Base-by-base conservation (phyloP, 2,797 vertebrate species). In the Channallabes apus region DNA sequence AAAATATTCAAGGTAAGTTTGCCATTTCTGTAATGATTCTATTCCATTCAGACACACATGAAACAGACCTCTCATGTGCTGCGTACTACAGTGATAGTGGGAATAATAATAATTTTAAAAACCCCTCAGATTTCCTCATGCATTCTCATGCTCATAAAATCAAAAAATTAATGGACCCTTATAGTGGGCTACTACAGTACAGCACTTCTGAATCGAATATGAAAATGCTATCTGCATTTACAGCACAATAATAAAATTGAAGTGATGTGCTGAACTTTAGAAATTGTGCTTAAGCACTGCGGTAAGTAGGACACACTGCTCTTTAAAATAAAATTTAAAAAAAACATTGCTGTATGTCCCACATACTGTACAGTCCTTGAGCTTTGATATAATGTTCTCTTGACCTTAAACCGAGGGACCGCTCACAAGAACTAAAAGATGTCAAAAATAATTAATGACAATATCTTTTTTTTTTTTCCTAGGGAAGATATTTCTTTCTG, bases 401-500 rank as follows among this genome's bases (percentile, higher is more conserved):
- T 87, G 82, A 61, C 83, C 82, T 64, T 86, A 76, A 85, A 86
- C 78, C 15, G 4, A 62, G 58, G 59, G 80, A 61, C 38, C 73
- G 65, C 75, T 72, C 72, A 82, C 83, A 72, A 88, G 81, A 88
- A 85, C 59, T 75, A 75, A 41, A 80, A 85, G 67, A 79, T 56
- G 68, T 83, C 80, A 87, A 72, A 85, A 82, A 89, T 86, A 90
- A 87, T 88, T 84, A 85, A 81, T 87, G 77, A 73, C 73, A 82
- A 86, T 85, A 88, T 87, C 51, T 54, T 46, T 85, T 84, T 87
- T 87, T 84, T 86, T 84, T 87, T 87, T 84, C 77, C 82, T 84
- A 85, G 71, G 84, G 68, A 86, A 89, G 80, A 87, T 71, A 87
- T 84, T 85, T 85, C 80, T 86, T 89, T 91, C 87, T 90, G 89